phyloP scores from a whole-genome alignment of 2,113 vertebrate species.

The Gallinago undulata region DNA sequence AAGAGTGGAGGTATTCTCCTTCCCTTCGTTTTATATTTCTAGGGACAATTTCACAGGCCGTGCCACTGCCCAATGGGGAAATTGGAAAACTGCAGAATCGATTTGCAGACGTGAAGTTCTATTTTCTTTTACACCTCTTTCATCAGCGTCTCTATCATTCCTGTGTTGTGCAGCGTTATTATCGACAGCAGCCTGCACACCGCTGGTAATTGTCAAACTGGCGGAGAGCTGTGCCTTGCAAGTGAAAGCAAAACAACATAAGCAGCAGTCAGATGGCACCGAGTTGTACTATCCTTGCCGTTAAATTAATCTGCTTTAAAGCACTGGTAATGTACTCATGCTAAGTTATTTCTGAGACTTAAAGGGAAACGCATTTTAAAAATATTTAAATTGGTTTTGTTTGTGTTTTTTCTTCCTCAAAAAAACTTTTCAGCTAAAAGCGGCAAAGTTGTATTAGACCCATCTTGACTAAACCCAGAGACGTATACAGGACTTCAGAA shows the following conservation, averaged over 20 bases:
- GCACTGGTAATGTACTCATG: no score
- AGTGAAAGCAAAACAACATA: neutral
- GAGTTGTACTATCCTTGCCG: neutral
- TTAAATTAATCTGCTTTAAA: neutral
- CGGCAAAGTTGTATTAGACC: neutral
- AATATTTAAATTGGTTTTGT: neutral
- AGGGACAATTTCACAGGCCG: constrained; percentile 88
- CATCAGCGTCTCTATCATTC: constrained; percentile 73
- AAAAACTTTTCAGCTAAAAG: neutral
- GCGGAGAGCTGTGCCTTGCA: constrained; percentile 23
- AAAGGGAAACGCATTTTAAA: neutral
- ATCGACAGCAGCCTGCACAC: constrained; percentile 65
- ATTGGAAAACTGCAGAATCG: constrained; percentile 88
- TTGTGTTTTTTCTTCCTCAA: neutral
- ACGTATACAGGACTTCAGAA: neutral
- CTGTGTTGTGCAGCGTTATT: constrained; percentile 72
- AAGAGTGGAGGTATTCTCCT: constrained; percentile 67
- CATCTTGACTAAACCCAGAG: neutral
- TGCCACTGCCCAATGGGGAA: constrained; percentile 76
- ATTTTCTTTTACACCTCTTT: constrained; percentile 84
- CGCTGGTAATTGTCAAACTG: constrained; percentile 71
- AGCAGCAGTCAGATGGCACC: neutral
- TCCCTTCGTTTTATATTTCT: constrained; percentile 77
- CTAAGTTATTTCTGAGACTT: neutral
- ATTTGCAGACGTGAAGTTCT: constrained; percentile 85